Base-by-base conservation (phyloP, 2,888 invertebrate species). In the Leptarthrus brevirostris region DNA sequence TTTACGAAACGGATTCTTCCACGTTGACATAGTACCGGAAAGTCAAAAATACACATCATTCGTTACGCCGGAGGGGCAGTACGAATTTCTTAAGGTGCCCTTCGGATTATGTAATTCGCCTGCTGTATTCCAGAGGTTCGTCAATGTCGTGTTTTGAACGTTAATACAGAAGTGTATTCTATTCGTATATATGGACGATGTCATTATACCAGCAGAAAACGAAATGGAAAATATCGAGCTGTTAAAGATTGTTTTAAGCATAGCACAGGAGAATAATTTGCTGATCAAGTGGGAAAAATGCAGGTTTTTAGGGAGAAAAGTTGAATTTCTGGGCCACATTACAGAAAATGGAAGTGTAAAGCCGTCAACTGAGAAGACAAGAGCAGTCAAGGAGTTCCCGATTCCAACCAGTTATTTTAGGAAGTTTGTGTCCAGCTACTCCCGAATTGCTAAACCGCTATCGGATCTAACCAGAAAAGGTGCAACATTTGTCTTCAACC, bases 31-130 rank as follows among this genome's bases (percentile, higher is more conserved):
- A 4, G 49, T 18, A 6, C 5, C 6, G 5, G 49, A 49, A 49
- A 49, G 49, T 49, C 14, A 16, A 26, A 74, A 74, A 83, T 81
- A 2, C 82, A n/a, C n/a, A n/a, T n/a, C n/a, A n/a, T n/a, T n/a
- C n/a, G n/a, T n/a, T n/a, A n/a, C n/a, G n/a, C n/a, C 78, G 4
- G 78, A 78, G 72, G 83, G 83, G 0, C 83, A 81, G 22, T 84
- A 76, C 76, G 83, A 86, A 75, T 85, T 85, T 75, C 53, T 80
- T 18, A 79, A 77, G 75, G 79, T 79, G 52, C 84, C 84, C 0
- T 86, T 85, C 78, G 84, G 83, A 3, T 71, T 83, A 12, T 82
- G 80, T 30, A 83, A 81, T 26, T 79, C n/a, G n/a, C n/a, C n/a
- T n/a, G n/a, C n/a, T n/a, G n/a, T n/a, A n/a, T n/a, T n/a, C n/a